These are phyloP conservation scores for Sebastes diploproa DNA, from an alignment of 2,797 vertebrate species.

Conservation along the genomic window DNA sequence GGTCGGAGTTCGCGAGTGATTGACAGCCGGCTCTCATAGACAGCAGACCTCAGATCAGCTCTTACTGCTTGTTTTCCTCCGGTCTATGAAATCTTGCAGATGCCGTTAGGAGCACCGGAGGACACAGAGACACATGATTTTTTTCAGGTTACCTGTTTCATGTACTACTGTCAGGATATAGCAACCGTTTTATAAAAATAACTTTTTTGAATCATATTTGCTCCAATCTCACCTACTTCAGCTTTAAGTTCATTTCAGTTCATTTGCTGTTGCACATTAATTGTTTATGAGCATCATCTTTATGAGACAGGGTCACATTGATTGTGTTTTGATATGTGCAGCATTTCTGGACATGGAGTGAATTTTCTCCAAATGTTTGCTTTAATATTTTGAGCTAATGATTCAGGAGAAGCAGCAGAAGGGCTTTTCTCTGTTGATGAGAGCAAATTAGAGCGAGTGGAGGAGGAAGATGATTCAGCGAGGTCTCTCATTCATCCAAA, in stretches of 20 bases:
- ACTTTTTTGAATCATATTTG: too few relatives aligned
- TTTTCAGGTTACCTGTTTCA: too few relatives aligned
- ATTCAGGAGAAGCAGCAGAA: neutral
- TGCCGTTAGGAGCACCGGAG: too few relatives aligned
- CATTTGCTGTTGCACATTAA: neutral
- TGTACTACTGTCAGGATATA: rapidly evolving
- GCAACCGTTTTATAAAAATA: too few relatives aligned
- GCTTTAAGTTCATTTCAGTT: neutral
- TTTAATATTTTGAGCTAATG: neutral
- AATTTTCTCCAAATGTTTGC: neutral
- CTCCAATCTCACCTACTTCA: too few relatives aligned
- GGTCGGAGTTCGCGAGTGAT: too few relatives aligned
- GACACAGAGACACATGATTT: too few relatives aligned
- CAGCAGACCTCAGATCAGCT: too few relatives aligned
- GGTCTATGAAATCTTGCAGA: too few relatives aligned
- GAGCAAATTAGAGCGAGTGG: conserved; percentile 23
- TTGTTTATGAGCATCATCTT: neutral
- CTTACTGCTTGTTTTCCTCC: too few relatives aligned
- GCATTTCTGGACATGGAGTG: neutral
- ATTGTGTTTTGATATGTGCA: neutral
- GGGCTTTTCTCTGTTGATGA: conserved; percentile 37
- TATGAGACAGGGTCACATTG: neutral
- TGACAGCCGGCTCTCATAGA: too few relatives aligned
- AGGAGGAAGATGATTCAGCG: conserved; percentile 48
- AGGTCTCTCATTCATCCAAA: conserved; percentile 41